These are phyloP conservation scores for Donacobius atricapilla DNA, from an alignment of 2,113 vertebrate genomes.

Conservation along the genomic window DNA sequence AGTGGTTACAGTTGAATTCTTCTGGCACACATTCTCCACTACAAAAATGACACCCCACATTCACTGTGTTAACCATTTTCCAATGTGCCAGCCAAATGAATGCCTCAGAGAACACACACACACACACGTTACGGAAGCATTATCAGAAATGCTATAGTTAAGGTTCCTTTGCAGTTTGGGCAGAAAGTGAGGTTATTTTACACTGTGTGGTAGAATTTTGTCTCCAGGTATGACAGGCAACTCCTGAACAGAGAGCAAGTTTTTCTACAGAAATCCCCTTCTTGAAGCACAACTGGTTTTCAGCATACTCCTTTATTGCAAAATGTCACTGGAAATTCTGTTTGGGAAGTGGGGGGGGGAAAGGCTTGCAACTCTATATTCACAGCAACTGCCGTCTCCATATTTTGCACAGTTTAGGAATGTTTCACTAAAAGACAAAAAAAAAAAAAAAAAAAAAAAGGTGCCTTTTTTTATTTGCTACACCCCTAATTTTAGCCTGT, in stretches of 20 bases:
- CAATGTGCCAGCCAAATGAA: slow-evolving; percentile 69
- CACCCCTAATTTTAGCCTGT: not conserved
- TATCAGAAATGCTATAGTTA: slow-evolving; percentile 41
- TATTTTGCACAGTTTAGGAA: not conserved
- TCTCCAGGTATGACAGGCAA: not conserved
- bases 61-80: slow-evolving; percentile 76
- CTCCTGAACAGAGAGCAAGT: not conserved
- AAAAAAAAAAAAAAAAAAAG: not conserved
- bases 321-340: not conserved
- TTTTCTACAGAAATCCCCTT: not conserved
- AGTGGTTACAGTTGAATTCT: slow-evolving; percentile 76
- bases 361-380: not conserved
- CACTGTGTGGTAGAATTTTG: not conserved
- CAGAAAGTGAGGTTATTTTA: not conserved
- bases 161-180: not conserved
- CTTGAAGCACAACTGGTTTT: not conserved
- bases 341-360: not conserved
- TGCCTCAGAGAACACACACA: slow-evolving; percentile 61
- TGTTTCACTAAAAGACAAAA: not conserved
- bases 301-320: not conserved
- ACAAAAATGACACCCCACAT: slow-evolving; percentile 71
- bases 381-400: not conserved
- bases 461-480: not conserved
- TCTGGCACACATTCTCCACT: slow-evolving; percentile 73
- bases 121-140: not conserved